phyloP scores from a whole-genome alignment of 2,113 vertebrate species.

The Oncorhynchus clarkii region DNA sequence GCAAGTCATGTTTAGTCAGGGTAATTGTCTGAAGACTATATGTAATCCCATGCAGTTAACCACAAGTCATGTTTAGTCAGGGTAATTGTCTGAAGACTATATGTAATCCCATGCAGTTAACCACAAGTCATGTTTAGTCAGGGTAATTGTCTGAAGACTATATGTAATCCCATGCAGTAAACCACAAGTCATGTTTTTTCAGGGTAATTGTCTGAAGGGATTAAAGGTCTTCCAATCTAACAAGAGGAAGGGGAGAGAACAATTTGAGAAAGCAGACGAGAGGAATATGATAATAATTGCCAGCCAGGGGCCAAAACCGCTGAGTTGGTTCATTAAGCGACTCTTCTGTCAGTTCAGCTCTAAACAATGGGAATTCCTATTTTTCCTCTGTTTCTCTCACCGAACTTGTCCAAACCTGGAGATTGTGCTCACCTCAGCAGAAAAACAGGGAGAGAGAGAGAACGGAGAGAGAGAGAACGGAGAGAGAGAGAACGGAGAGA shows the following conservation, averaged over 20 bases:
- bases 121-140: too few species aligned
- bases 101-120: too few species aligned
- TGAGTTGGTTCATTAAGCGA: neutral
- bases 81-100: too few species aligned
- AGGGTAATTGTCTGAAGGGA: too few species aligned
- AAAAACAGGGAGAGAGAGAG: neutral
- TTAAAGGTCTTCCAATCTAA: neutral
- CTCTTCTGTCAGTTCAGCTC: neutral
- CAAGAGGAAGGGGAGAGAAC: neutral
- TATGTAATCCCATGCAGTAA: too few species aligned
- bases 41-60: too few species aligned
- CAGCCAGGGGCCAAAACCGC: neutral
- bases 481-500: neutral
- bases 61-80: too few species aligned
- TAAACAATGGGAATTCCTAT: neutral
- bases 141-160: too few species aligned
- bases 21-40: too few species aligned
- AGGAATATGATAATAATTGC: neutral
- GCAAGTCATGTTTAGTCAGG: too few species aligned
- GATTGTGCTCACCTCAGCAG: constrained; percentile 1
- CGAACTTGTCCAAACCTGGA: neutral
- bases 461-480: too few species aligned
- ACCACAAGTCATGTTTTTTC: too few species aligned
- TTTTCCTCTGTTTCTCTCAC: neutral
- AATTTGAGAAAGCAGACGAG: neutral